Evolutionary conservation across 53 echinoderm and acorn worm genomes (phyloP).

Genomic region (Echinarachnius parma): DNA sequence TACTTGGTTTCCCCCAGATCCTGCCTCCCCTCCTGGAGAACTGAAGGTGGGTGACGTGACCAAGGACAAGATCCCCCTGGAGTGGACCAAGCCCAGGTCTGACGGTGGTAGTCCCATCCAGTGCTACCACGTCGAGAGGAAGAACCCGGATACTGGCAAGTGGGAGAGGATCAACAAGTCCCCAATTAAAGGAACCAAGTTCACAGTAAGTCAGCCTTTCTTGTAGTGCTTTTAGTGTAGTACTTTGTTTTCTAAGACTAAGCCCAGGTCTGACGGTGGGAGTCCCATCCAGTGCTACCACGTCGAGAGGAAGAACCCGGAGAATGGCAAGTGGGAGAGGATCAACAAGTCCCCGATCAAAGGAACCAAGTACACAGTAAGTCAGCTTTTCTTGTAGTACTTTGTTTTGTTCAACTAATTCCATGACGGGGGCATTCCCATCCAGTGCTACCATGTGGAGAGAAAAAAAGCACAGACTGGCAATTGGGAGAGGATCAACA

Average conservation of each 20-base stretch:
- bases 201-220: conserved; percentile 33
- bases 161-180: conserved; percentile 90
- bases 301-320: conserved; percentile 89
- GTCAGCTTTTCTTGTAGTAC: too few relatives aligned
- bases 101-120: conserved; percentile 89
- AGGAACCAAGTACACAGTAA: conserved; percentile 66
- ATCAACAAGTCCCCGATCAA: conserved; percentile 86
- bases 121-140: conserved; percentile 91
- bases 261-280: conserved; percentile 81
- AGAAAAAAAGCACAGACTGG: conserved; percentile 84
- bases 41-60: conserved; percentile 79
- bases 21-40: conserved; percentile 69
- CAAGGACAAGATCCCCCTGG: conserved; percentile 64
- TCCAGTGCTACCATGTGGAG: conserved; percentile 84
- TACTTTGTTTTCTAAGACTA: too few relatives aligned
- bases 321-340: conserved; percentile 81
- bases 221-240: too few relatives aligned
- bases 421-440: conserved; percentile 71
- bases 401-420: too few relatives aligned
- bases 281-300: conserved; percentile 85
- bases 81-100: conserved; percentile 73
- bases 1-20: conserved; percentile 60
- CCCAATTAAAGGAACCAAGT: conserved; percentile 82
- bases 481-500: conserved; percentile 87
- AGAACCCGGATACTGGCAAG: conserved; percentile 76